These are phyloP conservation scores for Cebus imitator DNA, from an alignment of 2,113 vertebrate species.

Conservation along the genomic window DNA sequence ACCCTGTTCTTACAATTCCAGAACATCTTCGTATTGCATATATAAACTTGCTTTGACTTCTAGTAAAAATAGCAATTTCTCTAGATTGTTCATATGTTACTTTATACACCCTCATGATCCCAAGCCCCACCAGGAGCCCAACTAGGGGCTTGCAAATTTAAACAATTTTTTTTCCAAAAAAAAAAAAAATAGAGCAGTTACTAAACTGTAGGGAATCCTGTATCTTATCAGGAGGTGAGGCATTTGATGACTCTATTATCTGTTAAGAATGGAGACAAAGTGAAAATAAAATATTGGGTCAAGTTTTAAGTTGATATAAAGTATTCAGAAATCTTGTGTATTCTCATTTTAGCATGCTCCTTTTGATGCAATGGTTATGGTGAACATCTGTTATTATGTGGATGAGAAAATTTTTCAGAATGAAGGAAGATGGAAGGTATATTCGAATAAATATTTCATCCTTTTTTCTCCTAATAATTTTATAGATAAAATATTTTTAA, in stretches of 20 bases:
- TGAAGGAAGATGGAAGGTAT: constrained; percentile 95
- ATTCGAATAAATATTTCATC: constrained; percentile 29
- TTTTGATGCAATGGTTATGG: constrained; percentile 93
- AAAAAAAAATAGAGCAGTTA: not conserved
- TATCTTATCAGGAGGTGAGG: not conserved
- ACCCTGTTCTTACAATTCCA: not conserved
- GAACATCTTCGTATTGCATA: not conserved
- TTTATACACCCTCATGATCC: not conserved
- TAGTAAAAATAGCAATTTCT: not conserved
- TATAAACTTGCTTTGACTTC: not conserved
- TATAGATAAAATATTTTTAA: constrained; percentile 35
- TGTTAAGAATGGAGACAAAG: not conserved
- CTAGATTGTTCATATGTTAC: not conserved
- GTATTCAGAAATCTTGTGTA: constrained; percentile 35
- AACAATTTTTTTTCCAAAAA: not conserved
- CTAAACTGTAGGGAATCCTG: not conserved
- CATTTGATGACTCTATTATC: not conserved
- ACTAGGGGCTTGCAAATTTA: not conserved
- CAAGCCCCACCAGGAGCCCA: not conserved
- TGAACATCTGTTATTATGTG: constrained; percentile 85
- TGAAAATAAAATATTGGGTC: not conserved
- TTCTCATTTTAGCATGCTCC: constrained; percentile 91
- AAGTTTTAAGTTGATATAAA: not conserved
- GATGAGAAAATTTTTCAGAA: constrained; percentile 89
- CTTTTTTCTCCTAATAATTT: not conserved